Evolutionary conservation across 2,113 vertebrate genomes (phyloP), one percentile per base, ranked within the genome.

Genomic region (Pelobates fuscus): DNA sequence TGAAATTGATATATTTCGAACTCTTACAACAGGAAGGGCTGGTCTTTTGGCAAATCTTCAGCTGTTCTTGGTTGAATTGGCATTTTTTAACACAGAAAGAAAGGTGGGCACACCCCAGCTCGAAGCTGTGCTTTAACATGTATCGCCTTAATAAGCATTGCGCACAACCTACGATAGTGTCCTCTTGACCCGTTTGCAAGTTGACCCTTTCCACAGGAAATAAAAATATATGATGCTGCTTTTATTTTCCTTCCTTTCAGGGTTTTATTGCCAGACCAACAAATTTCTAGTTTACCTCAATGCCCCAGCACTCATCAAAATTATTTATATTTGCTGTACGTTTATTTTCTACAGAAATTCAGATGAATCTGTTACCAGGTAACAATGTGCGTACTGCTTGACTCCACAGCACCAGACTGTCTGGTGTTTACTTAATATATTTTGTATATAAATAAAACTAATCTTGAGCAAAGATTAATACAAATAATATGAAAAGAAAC

Each of bases 391-490:
- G 8, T 17, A 12, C 5, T 21, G 25, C 26, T 17, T 14, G 59
- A 26, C 59, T 30, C 59, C 26, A n/a, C 25, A 30, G 59, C 25
- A 18, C 59, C 59, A 30, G 59, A 29, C 59, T 27, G 25, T 30
- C 26, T 61, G 26, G 15, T 61, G 26, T 61, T 61, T 61, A 29
- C 23, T 61, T 61, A 61, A 61, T 27, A 61, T 61, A 24, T 61
- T 61, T 30, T 27, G 27, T 59, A 25, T 59, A 59, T 59, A 59
- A 59, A 59, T 59, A 26, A 26, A 61, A 61, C 5, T 11, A 61
- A 7, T 61, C 32, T 30, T 25, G 59, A 61, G 24, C 1, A 18
- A 14, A 61, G 17, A 29, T 21, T 23, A 55, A 55, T 55, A 49
- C 15, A 23, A 55, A 55, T 23, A 12, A 55, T 55, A 55, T 4